A percentile compares a stretch with the other conserved stretches of the same genome.
Evolutionary conservation across 2,888 invertebrate genomes (phyloP).

Genomic region (Hydropsyche betteni): DNA sequence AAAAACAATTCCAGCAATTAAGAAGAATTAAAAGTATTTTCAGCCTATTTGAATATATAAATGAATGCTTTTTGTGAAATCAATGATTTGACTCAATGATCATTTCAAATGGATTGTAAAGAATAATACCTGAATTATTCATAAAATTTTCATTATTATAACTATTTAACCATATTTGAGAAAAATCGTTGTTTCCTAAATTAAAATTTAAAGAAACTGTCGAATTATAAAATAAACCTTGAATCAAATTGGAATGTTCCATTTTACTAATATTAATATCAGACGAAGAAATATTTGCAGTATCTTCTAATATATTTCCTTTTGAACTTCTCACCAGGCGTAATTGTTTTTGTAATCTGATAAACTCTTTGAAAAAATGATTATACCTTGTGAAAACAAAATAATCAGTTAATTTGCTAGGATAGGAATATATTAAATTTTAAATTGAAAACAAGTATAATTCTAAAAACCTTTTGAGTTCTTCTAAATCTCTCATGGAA

Average conservation of each 20-base stretch:
- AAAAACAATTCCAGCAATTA: too few species aligned
- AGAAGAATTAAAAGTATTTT: too few species aligned
- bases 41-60: neutral
- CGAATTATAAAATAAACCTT: conserved; percentile 41
- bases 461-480: conserved; percentile 62
- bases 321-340: conserved; percentile 62
- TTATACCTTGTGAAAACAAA: conserved; percentile 60
- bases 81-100: too few species aligned
- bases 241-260: conserved; percentile 42
- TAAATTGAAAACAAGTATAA: neutral
- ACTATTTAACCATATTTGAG: conserved; percentile 8
- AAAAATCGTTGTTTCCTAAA: conserved; percentile 20
- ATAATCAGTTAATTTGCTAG: too few species aligned
- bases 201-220: conserved; percentile 41
- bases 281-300: conserved; percentile 49
- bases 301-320: conserved; percentile 63
- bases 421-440: neutral
- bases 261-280: conserved; percentile 43
- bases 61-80: too few species aligned
- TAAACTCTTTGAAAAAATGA: conserved; percentile 67
- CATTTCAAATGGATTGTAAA: neutral
- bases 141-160: conserved; percentile 27
- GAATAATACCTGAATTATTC: conserved; percentile 33
- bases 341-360: conserved; percentile 64
- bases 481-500: conserved; percentile 64